Conservation (phyloP, 2,797 vertebrate genomes). For the Rhinoraja longicauda region DNA sequence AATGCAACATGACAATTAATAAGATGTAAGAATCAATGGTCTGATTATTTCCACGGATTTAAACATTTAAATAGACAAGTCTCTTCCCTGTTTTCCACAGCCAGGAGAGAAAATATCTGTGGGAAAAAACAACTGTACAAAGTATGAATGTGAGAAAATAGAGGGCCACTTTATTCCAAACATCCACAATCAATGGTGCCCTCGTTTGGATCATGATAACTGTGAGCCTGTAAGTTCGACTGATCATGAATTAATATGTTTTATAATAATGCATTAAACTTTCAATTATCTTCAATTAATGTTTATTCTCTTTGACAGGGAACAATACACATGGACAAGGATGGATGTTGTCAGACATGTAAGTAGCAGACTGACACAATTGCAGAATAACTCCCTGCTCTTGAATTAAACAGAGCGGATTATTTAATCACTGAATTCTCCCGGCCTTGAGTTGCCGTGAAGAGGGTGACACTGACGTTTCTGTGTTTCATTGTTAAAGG, state of each 20-base stretch:
- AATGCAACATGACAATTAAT: neutral
- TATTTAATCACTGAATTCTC: too few relatives aligned
- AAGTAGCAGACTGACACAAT: accelerated
- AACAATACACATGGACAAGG: constrained; percentile 32
- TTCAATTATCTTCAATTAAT: neutral
- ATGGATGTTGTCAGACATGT: constrained; percentile 57
- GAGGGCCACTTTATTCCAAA: constrained; percentile 45
- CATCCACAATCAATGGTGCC: constrained; percentile 46
- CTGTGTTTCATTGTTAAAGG: too few relatives aligned
- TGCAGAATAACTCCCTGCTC: too few relatives aligned
- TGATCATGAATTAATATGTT: neutral
- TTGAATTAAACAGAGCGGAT: neutral
- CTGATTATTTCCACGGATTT: too few relatives aligned
- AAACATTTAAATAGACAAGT: too few relatives aligned
- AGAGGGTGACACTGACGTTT: too few relatives aligned
- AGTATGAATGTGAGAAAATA: constrained; percentile 50
- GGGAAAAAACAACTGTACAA: constrained; percentile 49
- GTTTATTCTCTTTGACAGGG: constrained; percentile 44
- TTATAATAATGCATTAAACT: neutral
- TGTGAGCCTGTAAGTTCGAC: constrained; percentile 53
- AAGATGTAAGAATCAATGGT: neutral
- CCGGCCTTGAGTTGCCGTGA: too few relatives aligned
- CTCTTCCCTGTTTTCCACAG: constrained; percentile 44
- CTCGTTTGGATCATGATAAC: constrained; percentile 32
- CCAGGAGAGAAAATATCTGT: constrained; percentile 49